Percentiles rank a stretch among this genome's conserved stretches.
phyloP scores from a whole-genome alignment of 2,888 invertebrate species.

The Agrotis ipsilon region DNA sequence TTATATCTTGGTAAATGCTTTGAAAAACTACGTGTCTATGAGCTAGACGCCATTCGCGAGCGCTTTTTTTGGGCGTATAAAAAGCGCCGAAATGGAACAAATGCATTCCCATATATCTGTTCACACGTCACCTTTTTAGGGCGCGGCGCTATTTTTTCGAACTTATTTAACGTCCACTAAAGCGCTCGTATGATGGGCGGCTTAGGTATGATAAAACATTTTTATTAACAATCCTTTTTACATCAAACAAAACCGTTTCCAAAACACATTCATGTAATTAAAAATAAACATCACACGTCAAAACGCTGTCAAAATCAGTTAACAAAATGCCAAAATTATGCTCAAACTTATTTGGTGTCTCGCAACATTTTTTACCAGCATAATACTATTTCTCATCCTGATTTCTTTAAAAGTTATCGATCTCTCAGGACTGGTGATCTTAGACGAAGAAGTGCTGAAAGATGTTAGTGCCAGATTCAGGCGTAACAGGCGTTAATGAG shows the following conservation, averaged over 20 bases:
- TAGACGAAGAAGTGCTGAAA: constrained; percentile 22
- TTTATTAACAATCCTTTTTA: not conserved
- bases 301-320: constrained; percentile 17
- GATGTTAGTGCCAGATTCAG: constrained; percentile 84
- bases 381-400: constrained; percentile 73
- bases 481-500: constrained; percentile 72
- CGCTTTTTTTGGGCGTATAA: too few species aligned
- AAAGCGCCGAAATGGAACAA: too few species aligned
- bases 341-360: constrained; percentile 76
- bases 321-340: constrained; percentile 72
- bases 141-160: too few species aligned
- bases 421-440: not conserved
- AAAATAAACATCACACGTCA: constrained; percentile 16
- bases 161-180: too few species aligned
- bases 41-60: too few species aligned
- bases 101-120: too few species aligned
- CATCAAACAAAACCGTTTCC: not conserved
- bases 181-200: too few species aligned
- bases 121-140: too few species aligned
- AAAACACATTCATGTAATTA: not conserved
- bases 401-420: constrained; percentile 58
- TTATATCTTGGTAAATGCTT: too few species aligned
- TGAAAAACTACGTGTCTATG: too few species aligned
- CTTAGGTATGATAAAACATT: not conserved
- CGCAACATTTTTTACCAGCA: constrained; percentile 75